Evolutionary conservation across 35 echinoderm and acorn worm species (phyloP).

Genomic region (Patiria miniata): DNA sequence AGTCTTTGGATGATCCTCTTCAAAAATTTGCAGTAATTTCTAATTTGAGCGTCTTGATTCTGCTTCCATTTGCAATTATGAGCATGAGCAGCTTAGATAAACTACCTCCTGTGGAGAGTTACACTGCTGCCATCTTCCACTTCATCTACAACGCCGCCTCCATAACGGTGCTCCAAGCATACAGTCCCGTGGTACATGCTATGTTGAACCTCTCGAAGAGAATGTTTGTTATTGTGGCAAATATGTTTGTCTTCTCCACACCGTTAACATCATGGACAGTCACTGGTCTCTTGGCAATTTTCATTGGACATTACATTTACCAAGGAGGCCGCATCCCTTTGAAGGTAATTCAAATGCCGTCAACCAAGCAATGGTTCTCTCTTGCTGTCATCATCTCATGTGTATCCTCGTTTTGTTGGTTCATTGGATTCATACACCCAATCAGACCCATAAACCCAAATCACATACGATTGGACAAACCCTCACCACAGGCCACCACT

Average conservation of each 20-base stretch:
- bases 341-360: too few species aligned
- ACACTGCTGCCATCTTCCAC: background rate
- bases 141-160: slow-evolving; percentile 7
- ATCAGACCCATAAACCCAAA: background rate
- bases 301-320: background rate
- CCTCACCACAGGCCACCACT: background rate
- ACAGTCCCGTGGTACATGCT: background rate
- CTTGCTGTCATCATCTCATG: background rate
- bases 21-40: background rate
- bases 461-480: background rate
- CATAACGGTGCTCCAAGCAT: background rate
- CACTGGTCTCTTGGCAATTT: background rate
- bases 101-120: background rate
- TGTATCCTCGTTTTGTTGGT: background rate
- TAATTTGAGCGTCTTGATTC: background rate
- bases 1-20: background rate
- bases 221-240: background rate
- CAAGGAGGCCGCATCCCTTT: background rate
- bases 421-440: background rate
- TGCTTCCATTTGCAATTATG: background rate
- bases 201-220: background rate
- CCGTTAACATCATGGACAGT: background rate
- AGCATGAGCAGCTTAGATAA: background rate
- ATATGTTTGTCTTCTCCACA: background rate
- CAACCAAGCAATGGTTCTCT: background rate